Evolutionary conservation across 23 tunicate species (phyloP), one percentile per base, ranked within the genome.

Genomic region (Trididemnum nubilum): DNA sequence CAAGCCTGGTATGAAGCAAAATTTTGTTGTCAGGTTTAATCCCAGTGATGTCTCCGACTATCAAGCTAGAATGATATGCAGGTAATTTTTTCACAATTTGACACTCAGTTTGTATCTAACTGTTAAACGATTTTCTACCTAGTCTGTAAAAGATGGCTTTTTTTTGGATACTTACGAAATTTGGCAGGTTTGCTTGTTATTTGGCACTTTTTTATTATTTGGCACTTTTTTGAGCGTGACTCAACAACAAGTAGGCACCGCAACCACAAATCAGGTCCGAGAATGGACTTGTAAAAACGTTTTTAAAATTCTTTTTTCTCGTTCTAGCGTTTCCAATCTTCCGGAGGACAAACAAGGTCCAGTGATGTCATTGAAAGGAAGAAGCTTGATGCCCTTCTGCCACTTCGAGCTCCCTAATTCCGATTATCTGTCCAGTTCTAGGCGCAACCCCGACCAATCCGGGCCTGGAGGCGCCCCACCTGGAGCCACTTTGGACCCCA

Each of bases 351-450:
- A 36, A 18, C 84, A 83, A 26, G 98, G 54, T 21, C 89, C 87
- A 19, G 72, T 51, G n/a, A 83, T 93, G 25, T 73, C 66, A 33
- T 34, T 93, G 30, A 51, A 73, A 37, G 98, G 98, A 26, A 80
- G 93, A 65, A 87, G 93, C 51, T 63, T 93, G 87, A 87, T 93
- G 98, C 98, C 98, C 0, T 88, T 82, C 72, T 87, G 93, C 73
- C 98, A 93, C 79, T 93, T 93, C 74, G 98, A 93, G 5, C 87
- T 93, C 26, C 80, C 36, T 27, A 94, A 88, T 26, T 83, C 86
- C 57, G 93, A 87, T 65, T 93, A 87, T 57, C 25, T 93, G 3
- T 72, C 93, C 58, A 75, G 85, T 24, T 89, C 90, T 38, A 60
- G 91, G 1, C 71, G 91, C 27, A 85, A 88, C 64, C 93, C 90